These are phyloP conservation scores for Melanostoma mellinum DNA, from an alignment of 2,888 invertebrate genomes.

Conservation along the genomic window DNA sequence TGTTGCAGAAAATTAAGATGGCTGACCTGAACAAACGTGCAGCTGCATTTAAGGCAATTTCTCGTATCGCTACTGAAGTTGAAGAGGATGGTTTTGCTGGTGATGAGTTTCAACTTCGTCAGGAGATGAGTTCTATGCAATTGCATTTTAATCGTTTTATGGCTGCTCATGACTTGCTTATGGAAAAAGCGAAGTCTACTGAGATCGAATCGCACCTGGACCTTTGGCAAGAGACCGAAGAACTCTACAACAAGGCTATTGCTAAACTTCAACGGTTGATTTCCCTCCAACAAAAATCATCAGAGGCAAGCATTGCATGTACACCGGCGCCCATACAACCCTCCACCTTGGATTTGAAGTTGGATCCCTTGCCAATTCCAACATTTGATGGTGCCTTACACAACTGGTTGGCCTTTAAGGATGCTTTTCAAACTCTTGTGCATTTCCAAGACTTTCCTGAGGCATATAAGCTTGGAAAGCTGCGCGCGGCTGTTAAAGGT, in stretches of 20 bases:
- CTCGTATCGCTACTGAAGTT: conserved; percentile 10
- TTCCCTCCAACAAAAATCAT: background rate
- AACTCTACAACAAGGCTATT: conserved; percentile 14
- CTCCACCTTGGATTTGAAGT: too few species aligned
- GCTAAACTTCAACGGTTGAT: conserved; percentile 25
- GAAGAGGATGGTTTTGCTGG: background rate
- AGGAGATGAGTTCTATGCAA: conserved; percentile 3
- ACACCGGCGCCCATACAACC: too few species aligned
- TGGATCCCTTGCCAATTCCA: too few species aligned
- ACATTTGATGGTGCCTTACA: too few species aligned
- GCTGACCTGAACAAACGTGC: conserved; percentile 16
- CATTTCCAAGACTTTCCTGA: conserved; percentile 29
- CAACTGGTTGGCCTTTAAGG: background rate
- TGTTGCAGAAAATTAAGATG: conserved; percentile 8
- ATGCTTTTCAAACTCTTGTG: background rate
- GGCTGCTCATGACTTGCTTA: conserved; percentile 34
- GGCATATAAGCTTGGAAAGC: conserved; percentile 11
- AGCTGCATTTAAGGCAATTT: conserved; percentile 15
- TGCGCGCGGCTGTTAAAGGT: conserved; percentile 47
- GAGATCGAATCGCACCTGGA: conserved; percentile 20
- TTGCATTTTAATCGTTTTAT: conserved; percentile 30
- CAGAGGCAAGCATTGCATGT: too few species aligned
- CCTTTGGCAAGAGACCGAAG: conserved; percentile 33
- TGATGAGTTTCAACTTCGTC: conserved; percentile 41
- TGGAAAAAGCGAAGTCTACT: conserved; percentile 1